Evolutionary conservation across 2,113 vertebrate species (phyloP).

Genomic region (Labeo rohita): DNA sequence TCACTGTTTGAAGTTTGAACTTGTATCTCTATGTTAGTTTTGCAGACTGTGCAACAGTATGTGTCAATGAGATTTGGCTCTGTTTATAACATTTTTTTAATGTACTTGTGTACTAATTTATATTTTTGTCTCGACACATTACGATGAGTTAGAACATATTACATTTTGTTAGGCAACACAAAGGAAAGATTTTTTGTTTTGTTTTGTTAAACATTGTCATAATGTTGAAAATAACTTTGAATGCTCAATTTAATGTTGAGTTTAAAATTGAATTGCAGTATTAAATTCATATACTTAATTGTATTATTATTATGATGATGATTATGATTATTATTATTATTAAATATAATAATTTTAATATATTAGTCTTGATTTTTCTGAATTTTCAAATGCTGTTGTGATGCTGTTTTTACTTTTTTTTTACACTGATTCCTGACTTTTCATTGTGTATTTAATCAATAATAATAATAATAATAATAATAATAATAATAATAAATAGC

Average conservation of each 20-base stretch:
- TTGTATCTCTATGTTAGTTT: neutral
- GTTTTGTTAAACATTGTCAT: neutral
- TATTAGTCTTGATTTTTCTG: too few relatives aligned
- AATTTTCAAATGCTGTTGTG: neutral
- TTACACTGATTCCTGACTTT: neutral
- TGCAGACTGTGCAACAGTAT: neutral
- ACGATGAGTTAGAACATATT: neutral
- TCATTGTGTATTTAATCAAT: neutral
- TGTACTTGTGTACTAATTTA: neutral
- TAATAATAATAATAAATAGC: too few relatives aligned
- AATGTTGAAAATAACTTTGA: neutral
- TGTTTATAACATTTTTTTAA: neutral
- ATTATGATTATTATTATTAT: too few relatives aligned
- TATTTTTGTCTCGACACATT: neutral
- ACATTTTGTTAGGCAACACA: neutral
- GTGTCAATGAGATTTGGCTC: neutral
- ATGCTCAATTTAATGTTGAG: neutral
- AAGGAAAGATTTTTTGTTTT: too few relatives aligned
- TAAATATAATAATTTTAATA: too few relatives aligned
- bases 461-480: too few relatives aligned
- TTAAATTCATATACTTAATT: too few relatives aligned
- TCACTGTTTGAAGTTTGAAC: neutral
- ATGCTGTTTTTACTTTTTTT: neutral
- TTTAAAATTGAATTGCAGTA: neutral
- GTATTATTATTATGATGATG: too few relatives aligned